These are phyloP conservation scores for Limnephilus marmoratus DNA, from an alignment of 2,888 invertebrate species.

Conservation along the genomic window DNA sequence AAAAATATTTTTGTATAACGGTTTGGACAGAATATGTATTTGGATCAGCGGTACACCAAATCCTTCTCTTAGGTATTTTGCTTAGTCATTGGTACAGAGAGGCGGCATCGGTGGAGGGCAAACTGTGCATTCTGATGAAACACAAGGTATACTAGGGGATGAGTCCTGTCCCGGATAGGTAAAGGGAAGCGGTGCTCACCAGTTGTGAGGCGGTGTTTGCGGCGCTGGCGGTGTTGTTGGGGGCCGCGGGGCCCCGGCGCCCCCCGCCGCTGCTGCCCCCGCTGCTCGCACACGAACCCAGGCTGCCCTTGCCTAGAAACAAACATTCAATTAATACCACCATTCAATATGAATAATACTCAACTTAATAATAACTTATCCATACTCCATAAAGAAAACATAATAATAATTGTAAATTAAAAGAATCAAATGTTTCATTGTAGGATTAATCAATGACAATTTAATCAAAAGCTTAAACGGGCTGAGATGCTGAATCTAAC, in stretches of 20 bases:
- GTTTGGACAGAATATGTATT: no score
- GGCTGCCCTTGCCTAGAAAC: constrained; percentile 77
- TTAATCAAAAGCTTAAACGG: background rate
- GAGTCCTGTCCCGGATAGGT: background rate
- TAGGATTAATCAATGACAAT: background rate
- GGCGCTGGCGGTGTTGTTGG: constrained; percentile 48
- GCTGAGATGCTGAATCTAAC: background rate
- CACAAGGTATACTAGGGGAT: background rate
- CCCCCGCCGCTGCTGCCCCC: constrained; percentile 70
- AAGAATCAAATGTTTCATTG: no score
- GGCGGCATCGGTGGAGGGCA: background rate
- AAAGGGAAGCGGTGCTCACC: constrained; percentile 15
- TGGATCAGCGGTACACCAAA: no score
- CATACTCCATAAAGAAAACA: no score
- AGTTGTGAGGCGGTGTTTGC: constrained; percentile 25
- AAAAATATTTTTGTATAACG: no score
- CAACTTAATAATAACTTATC: background rate
- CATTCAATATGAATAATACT: background rate
- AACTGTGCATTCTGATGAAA: no score
- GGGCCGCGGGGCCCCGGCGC: constrained; percentile 67
- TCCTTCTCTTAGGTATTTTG: no score
- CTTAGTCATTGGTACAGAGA: background rate
- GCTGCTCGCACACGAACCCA: constrained; percentile 83
- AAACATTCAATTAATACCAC: background rate
- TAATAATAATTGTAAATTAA: no score